Conservation (phyloP, 1,140 invertebrate genomes). For the Pogonomyrmex barbatus region DNA sequence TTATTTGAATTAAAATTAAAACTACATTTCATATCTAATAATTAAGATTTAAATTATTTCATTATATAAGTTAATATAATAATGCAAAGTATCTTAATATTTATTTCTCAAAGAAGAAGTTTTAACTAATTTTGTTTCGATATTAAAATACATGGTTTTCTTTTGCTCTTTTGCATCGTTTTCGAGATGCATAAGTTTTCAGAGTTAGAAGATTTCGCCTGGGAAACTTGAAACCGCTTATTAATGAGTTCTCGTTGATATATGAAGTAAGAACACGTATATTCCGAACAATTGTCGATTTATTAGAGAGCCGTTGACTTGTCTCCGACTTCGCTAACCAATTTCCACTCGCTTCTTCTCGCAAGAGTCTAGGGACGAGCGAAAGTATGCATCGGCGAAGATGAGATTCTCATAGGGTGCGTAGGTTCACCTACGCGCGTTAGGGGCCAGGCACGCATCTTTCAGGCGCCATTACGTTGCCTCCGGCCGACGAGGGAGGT, state of each 20-base stretch:
- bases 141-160: not conserved
- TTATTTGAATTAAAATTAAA: not conserved
- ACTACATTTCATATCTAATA: not conserved
- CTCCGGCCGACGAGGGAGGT: conserved; percentile 73
- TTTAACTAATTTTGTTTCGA: not conserved
- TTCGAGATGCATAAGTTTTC: conserved; percentile 35
- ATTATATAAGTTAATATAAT: not conserved
- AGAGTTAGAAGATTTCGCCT: not conserved
- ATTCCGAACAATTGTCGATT: conserved; percentile 44
- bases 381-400: conserved; percentile 43
- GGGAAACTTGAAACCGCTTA: conserved; percentile 41
- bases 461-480: conserved; percentile 68
- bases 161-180: not conserved
- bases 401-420: conserved; percentile 66
- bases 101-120: not conserved
- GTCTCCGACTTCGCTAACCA: conserved; percentile 41
- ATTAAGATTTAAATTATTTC: not conserved
- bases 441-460: conserved; percentile 64
- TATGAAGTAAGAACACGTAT: conserved; percentile 39
- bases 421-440: conserved; percentile 71
- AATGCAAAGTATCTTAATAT: not conserved
- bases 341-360: conserved; percentile 1
- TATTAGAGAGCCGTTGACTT: conserved; percentile 49
- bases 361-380: not conserved
- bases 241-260: conserved; percentile 24